Evolutionary conservation across 2,113 vertebrate genomes (phyloP).

Genomic region (Dicaeum eximium): DNA sequence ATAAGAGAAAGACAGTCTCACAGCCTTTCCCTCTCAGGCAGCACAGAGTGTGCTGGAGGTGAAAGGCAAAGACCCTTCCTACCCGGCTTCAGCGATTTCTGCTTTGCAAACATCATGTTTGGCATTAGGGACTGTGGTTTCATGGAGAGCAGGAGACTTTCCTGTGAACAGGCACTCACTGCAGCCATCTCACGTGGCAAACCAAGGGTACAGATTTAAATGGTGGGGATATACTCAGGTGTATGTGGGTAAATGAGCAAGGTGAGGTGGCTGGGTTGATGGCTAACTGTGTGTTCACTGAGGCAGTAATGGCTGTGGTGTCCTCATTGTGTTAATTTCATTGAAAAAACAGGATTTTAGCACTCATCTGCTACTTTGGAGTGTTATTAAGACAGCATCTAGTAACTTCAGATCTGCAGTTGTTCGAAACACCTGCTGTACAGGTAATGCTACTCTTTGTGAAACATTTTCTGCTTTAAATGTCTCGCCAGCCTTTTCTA

Average conservation of each 20-base stretch:
- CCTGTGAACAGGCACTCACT: neutral
- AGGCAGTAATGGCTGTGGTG: neutral
- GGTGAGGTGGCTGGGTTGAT: neutral
- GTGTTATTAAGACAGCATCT: neutral
- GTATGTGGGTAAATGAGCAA: neutral
- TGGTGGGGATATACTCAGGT: neutral
- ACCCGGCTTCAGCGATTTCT: neutral
- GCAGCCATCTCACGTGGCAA: neutral
- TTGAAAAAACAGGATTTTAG: neutral
- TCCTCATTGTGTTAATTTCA: neutral
- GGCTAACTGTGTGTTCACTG: neutral
- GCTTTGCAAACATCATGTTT: neutral
- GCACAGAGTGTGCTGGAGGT: neutral
- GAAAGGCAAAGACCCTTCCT: conserved; percentile 14
- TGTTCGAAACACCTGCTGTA: neutral
- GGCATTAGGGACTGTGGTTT: neutral
- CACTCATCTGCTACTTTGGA: neutral
- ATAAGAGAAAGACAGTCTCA: conserved; percentile 16
- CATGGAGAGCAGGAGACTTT: neutral
- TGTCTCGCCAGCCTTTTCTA: neutral
- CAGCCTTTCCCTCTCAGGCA: conserved; percentile 49
- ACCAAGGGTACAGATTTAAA: neutral
- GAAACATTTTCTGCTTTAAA: neutral
- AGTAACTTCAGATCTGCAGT: neutral
- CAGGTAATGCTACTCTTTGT: neutral